phyloP scores from a whole-genome alignment of 1,140 invertebrate genomes.

The Polyergus mexicanus region DNA sequence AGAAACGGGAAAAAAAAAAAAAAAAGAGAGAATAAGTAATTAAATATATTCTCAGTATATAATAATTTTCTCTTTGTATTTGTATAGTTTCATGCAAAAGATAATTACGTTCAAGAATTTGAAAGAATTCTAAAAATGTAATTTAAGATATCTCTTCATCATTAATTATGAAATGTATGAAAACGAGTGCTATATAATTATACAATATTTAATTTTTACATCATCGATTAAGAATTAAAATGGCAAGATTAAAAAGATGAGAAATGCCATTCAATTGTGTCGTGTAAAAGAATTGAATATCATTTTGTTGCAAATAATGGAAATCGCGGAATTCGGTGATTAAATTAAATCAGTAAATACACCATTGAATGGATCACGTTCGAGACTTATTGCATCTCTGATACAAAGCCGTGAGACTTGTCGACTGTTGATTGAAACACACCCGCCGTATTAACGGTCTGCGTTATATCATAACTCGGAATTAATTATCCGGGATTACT shows the following conservation, averaged over 20 bases:
- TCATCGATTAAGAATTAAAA: background rate
- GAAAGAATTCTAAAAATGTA: background rate
- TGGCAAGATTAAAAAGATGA: background rate
- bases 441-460: conserved; percentile 55
- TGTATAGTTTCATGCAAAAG: background rate
- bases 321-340: background rate
- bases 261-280: background rate
- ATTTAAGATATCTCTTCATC: background rate
- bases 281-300: background rate
- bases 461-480: conserved; percentile 56
- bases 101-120: background rate
- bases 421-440: conserved; percentile 61
- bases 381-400: background rate
- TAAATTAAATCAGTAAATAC: background rate
- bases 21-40: too few species aligned
- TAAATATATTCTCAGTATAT: too few species aligned
- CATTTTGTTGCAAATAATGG: background rate
- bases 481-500: conserved; percentile 74
- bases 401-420: conserved; percentile 46
- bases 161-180: background rate
- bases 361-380: background rate
- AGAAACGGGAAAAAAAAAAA: too few species aligned
- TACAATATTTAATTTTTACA: background rate
- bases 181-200: too few species aligned
- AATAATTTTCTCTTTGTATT: too few species aligned